A percentile compares a stretch with the other conserved stretches of the same genome.
These are phyloP conservation scores for Triplophysa dalaica DNA, from an alignment of 2,113 vertebrate species.

Conservation along the genomic window DNA sequence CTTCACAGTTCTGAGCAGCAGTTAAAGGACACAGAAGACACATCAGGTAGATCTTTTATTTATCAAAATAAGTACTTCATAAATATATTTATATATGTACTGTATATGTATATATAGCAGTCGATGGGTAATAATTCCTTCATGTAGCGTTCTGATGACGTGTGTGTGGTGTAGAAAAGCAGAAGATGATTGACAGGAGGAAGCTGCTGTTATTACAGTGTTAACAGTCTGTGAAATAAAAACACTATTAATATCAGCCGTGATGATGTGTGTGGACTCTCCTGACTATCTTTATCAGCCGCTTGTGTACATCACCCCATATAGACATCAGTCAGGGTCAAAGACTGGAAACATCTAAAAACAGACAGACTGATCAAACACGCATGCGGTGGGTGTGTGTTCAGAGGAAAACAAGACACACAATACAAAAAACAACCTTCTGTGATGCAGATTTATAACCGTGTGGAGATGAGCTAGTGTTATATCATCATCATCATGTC, in stretches of 20 bases:
- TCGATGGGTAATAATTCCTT: constrained; percentile 44
- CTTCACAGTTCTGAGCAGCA: neutral
- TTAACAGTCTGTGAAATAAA: constrained; percentile 38
- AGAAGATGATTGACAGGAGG: constrained; percentile 48
- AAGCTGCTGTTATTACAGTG: constrained; percentile 29
- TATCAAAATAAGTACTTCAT: constrained; percentile 56
- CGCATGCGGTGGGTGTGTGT: neutral
- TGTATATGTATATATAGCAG: constrained; percentile 18
- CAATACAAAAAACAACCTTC: no score
- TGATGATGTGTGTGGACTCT: constrained; percentile 44
- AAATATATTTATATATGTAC: constrained; percentile 54
- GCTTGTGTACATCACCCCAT: constrained; percentile 5
- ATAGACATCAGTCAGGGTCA: constrained; percentile 18
- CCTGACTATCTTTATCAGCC: constrained; percentile 45
- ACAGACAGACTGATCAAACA: constrained; percentile 3
- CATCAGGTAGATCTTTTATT: constrained; percentile 52
- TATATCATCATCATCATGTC: no score
- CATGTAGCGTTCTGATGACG: constrained; percentile 34
- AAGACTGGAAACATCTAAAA: constrained; percentile 41
- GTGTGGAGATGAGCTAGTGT: no score
- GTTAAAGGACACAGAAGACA: neutral
- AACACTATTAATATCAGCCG: constrained; percentile 42
- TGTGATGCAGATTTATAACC: no score
- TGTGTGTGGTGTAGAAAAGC: constrained; percentile 31
- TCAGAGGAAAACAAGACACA: neutral